phyloP scores from a whole-genome alignment of 1,140 invertebrate genomes.

The Temnothorax longispinosus region DNA sequence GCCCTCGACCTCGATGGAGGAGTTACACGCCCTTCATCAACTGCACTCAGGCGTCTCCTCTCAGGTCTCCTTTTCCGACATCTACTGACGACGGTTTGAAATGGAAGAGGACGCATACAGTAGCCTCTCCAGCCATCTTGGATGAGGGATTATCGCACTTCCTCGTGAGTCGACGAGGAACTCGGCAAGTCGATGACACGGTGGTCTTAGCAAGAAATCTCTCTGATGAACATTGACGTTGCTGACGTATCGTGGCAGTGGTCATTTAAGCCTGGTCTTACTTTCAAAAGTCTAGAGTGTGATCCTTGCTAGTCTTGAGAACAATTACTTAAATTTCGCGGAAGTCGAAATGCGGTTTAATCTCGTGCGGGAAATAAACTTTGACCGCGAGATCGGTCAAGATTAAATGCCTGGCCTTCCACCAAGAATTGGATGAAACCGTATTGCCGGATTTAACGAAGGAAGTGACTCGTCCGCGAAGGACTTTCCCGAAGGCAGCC shows the following conservation, averaged over 20 bases:
- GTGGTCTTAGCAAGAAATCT: background rate
- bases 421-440: background rate
- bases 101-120: slow-evolving; percentile 75
- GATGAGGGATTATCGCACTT: slow-evolving; percentile 62
- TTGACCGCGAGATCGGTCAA: background rate
- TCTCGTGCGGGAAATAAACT: background rate
- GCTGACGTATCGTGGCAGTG: background rate
- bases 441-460: background rate
- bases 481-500: background rate
- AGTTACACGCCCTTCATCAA: slow-evolving; percentile 84
- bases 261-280: background rate
- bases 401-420: background rate
- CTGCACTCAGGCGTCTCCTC: slow-evolving; percentile 84
- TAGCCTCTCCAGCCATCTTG: slow-evolving; percentile 74
- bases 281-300: background rate
- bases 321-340: slow-evolving; percentile 5
- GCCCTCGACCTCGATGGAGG: slow-evolving; percentile 84
- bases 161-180: background rate
- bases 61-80: slow-evolving; percentile 85
- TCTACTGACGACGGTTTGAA: slow-evolving; percentile 83
- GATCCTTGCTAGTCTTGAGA: background rate
- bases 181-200: slow-evolving; percentile 15
- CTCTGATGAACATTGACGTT: background rate
- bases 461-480: background rate
- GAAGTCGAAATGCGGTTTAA: background rate